Percentiles rank a stretch among this genome's conserved stretches.
Evolutionary conservation across 2,888 invertebrate species (phyloP).

Genomic region (Hypselothyrea guttata): DNA sequence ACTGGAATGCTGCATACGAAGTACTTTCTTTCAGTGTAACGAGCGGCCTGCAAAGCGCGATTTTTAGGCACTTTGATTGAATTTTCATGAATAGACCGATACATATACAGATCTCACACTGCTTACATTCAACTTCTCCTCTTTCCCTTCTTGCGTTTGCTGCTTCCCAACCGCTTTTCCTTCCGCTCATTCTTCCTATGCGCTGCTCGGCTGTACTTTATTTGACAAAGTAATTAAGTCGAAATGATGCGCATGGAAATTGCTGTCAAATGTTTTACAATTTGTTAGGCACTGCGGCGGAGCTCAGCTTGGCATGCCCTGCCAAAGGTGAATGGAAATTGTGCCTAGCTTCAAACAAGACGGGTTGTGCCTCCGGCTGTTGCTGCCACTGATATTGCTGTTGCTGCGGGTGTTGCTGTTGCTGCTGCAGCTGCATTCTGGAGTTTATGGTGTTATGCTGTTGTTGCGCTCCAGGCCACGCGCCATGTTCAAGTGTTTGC

Average conservation of each 20-base stretch:
- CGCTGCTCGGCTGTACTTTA: slow-evolving; percentile 40
- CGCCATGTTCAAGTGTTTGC: slow-evolving; percentile 29
- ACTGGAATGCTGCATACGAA: too few species aligned
- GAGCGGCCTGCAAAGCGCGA: too few species aligned
- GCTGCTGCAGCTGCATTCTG: too few species aligned
- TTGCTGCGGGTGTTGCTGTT: too few species aligned
- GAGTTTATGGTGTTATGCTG: slow-evolving; percentile 7
- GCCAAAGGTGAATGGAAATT: slow-evolving; percentile 20
- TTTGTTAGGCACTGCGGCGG: slow-evolving; percentile 54
- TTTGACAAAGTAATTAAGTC: slow-evolving; percentile 72
- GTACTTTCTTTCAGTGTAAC: too few species aligned
- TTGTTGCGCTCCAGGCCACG: slow-evolving; percentile 14
- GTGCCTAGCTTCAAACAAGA: too few species aligned
- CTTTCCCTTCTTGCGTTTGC: neutral
- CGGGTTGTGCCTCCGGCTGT: too few species aligned
- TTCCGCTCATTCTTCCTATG: slow-evolving; percentile 3
- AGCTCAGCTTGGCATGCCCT: too few species aligned
- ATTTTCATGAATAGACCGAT: slow-evolving; percentile 51
- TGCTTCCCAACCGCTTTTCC: neutral
- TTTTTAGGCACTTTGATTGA: slow-evolving; percentile 65
- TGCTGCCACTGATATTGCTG: too few species aligned
- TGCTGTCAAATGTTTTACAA: slow-evolving; percentile 63
- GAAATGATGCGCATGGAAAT: slow-evolving; percentile 67
- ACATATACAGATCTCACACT: neutral
- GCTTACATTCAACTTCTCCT: too few species aligned